phyloP scores from a whole-genome alignment of 2,797 vertebrate genomes.

The Podarcis lilfordi region DNA sequence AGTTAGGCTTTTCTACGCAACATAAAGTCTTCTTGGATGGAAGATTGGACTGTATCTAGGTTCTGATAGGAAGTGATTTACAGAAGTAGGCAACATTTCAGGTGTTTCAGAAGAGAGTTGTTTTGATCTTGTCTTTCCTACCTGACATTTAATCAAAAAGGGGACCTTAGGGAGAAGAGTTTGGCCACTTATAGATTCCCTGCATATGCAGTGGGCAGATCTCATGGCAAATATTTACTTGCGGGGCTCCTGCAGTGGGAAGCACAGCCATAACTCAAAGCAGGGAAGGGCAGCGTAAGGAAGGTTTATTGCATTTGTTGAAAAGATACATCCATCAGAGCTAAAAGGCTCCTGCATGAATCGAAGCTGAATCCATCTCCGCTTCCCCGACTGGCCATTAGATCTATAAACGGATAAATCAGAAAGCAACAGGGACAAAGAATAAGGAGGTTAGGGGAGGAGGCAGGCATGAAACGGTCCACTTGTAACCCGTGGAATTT shows the following conservation, averaged over 20 bases:
- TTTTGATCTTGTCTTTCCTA: background rate
- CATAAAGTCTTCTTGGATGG: background rate
- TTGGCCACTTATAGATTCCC: slow-evolving; percentile 19
- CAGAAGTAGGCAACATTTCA: background rate
- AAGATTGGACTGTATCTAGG: background rate
- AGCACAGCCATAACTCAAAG: slow-evolving; percentile 60
- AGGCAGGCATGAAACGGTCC: background rate
- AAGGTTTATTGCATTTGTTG: slow-evolving; percentile 61
- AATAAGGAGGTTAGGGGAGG: background rate
- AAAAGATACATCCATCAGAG: slow-evolving; percentile 93
- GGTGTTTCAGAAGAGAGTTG: background rate
- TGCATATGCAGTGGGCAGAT: background rate
- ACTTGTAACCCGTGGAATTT: background rate
- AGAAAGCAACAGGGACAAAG: slow-evolving; percentile 13
- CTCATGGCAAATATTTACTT: slow-evolving; percentile 55
- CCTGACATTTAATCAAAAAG: slow-evolving; percentile 5
- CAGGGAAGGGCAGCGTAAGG: slow-evolving; percentile 43
- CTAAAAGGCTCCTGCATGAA: slow-evolving; percentile 86
- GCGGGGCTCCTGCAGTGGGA: slow-evolving; percentile 39
- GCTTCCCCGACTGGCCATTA: slow-evolving; percentile 62
- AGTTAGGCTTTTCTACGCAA: background rate
- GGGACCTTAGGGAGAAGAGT: background rate
- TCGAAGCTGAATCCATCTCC: slow-evolving; percentile 83
- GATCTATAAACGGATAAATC: slow-evolving; percentile 64
- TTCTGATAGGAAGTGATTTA: background rate